phyloP scores from a whole-genome alignment of 2,888 invertebrate species.

The Coenonympha glycerion region DNA sequence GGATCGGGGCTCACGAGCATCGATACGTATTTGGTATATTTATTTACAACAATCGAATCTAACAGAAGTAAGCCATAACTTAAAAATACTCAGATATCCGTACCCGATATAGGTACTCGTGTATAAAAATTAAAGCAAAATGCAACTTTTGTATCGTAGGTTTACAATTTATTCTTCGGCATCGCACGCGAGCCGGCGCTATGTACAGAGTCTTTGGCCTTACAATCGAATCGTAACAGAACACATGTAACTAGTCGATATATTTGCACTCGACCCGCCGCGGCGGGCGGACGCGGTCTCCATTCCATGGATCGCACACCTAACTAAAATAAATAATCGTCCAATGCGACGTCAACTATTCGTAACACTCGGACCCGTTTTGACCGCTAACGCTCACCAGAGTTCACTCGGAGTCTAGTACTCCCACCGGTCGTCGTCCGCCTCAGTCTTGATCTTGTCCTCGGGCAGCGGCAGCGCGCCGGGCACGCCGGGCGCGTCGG shows the following conservation, averaged over 20 bases:
- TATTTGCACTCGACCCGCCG: conserved; percentile 49
- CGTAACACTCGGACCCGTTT: conserved; percentile 43
- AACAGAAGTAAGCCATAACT: conserved; percentile 51
- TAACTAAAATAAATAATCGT: conserved; percentile 42
- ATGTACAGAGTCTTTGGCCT: conserved; percentile 75
- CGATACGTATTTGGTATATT: conserved; percentile 72
- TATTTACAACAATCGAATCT: conserved; percentile 66
- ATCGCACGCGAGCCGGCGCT: conserved; percentile 47
- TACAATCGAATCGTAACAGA: conserved; percentile 56
- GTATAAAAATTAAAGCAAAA: conserved; percentile 69
- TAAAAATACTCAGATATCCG: conserved; percentile 67
- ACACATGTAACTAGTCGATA: conserved; percentile 47
- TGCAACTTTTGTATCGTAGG: conserved; percentile 71
- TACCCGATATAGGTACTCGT: conserved; percentile 63
- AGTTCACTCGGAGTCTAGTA: conserved; percentile 46
- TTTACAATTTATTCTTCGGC: conserved; percentile 40
- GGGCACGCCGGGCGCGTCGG: conserved; percentile 36
- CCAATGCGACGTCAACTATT: conserved; percentile 34
- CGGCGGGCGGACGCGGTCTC: conserved; percentile 24
- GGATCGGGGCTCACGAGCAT: conserved; percentile 44
- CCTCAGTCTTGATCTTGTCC: conserved; percentile 76
- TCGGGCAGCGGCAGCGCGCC: conserved; percentile 55
- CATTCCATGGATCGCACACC: conserved; percentile 30
- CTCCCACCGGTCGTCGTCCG: conserved; percentile 79
- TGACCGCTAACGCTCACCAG: conserved; percentile 34